Conservation (phyloP, 2,888 invertebrate genomes). For the Lasioglossum lativentre region DNA sequence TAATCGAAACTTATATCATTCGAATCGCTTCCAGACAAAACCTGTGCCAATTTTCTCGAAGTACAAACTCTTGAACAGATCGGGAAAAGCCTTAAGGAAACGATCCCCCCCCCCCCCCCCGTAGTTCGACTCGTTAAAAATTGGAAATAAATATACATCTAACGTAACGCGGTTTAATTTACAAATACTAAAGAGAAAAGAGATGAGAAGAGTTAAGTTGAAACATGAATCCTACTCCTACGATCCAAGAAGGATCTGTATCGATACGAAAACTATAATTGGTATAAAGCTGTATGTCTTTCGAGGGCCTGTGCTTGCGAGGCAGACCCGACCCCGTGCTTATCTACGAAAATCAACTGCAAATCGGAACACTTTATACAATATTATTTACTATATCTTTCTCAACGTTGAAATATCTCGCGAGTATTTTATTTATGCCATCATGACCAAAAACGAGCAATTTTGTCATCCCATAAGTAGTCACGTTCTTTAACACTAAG, state of each 20-base stretch:
- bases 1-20: background rate
- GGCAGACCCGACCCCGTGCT: background rate
- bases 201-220: background rate
- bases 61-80: conserved; percentile 6
- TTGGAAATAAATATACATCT: background rate
- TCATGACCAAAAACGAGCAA: too few relatives aligned
- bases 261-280: conserved; percentile 9
- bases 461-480: background rate
- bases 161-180: background rate
- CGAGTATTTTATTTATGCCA: background rate
- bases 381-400: background rate
- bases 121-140: background rate
- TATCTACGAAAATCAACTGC: conserved; percentile 4
- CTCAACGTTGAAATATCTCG: background rate
- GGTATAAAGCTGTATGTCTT: conserved; percentile 13
- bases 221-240: background rate
- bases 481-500: too few relatives aligned
- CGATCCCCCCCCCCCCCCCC: background rate
- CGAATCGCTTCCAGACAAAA: background rate
- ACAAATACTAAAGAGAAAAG: conserved; percentile 1
- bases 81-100: background rate
- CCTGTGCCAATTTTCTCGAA: background rate
- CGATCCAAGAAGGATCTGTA: background rate
- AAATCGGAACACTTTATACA: conserved; percentile 17
- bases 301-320: background rate